Evolutionary conservation across 2,797 vertebrate genomes (phyloP).

Genomic region (Arnoldichthys spilopterus): DNA sequence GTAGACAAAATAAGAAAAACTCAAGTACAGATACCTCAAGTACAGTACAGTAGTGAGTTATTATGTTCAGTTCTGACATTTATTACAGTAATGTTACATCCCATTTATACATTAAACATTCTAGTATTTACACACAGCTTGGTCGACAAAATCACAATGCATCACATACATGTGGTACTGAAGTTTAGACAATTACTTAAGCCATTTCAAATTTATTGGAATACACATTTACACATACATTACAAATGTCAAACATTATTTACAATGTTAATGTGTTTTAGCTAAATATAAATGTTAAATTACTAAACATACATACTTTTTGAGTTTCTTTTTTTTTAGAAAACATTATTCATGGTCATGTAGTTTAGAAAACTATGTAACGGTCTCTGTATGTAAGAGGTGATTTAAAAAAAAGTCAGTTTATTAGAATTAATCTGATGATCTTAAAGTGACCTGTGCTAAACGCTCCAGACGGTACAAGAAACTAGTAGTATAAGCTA

Average conservation of each 20-base stretch:
- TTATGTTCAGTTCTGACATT: too few species aligned
- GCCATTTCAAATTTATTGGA: constrained; percentile 11
- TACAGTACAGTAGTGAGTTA: too few species aligned
- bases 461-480: not conserved
- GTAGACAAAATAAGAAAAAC: too few species aligned
- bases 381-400: not conserved
- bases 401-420: not conserved
- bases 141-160: too few species aligned
- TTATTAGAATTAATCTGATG: not conserved
- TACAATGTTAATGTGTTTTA: constrained; percentile 2
- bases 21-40: too few species aligned
- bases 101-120: too few species aligned
- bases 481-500: not conserved
- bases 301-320: constrained; percentile 6
- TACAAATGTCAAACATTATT: constrained; percentile 3
- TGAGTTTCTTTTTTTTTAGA: not conserved
- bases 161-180: not conserved
- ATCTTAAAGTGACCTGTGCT: constrained; percentile 24
- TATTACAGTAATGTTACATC: too few species aligned
- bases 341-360: not conserved
- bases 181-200: not conserved
- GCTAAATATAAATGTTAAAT: constrained; percentile 6
- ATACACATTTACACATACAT: constrained; percentile 14
- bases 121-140: too few species aligned
- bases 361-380: not conserved